These are phyloP conservation scores for Trissonchulus latispiculum DNA, from an alignment of 2,888 invertebrate species.

Conservation along the genomic window DNA sequence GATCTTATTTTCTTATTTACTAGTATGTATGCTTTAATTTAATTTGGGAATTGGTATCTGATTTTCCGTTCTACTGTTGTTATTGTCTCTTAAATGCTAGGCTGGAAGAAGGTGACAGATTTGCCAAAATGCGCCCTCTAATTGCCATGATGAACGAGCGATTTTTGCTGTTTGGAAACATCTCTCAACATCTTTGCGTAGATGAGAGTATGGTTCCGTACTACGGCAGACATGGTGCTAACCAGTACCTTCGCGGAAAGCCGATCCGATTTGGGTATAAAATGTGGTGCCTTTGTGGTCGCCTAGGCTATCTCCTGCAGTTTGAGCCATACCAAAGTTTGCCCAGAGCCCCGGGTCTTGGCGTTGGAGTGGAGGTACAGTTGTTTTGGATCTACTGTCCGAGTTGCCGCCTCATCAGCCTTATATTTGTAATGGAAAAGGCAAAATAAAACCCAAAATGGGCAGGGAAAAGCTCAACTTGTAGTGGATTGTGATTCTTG, in stretches of 20 bases:
- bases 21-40: no score
- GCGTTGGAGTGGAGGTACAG: constrained; percentile 27
- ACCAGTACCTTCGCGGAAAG: constrained; percentile 39
- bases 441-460: no score
- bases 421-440: no score
- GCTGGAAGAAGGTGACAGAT: no score
- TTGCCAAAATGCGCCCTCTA: constrained; percentile 33
- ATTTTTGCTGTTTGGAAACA: constrained; percentile 28
- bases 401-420: constrained; percentile 25
- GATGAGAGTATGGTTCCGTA: constrained; percentile 41
- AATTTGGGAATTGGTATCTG: no score
- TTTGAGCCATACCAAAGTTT: constrained; percentile 39
- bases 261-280: constrained; percentile 41
- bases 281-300: constrained; percentile 37
- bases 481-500: no score
- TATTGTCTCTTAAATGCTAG: no score
- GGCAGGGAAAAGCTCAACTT: no score
- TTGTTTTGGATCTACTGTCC: constrained; percentile 29
- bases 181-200: constrained; percentile 28
- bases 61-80: no score
- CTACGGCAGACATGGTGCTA: constrained; percentile 40
- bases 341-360: constrained; percentile 26
- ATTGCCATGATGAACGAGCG: constrained; percentile 29
- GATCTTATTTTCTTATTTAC: no score
- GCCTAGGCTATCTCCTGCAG: constrained; percentile 38